Evolutionary conservation across 1,140 invertebrate genomes (phyloP).

Genomic region (Brachionus angularis): DNA sequence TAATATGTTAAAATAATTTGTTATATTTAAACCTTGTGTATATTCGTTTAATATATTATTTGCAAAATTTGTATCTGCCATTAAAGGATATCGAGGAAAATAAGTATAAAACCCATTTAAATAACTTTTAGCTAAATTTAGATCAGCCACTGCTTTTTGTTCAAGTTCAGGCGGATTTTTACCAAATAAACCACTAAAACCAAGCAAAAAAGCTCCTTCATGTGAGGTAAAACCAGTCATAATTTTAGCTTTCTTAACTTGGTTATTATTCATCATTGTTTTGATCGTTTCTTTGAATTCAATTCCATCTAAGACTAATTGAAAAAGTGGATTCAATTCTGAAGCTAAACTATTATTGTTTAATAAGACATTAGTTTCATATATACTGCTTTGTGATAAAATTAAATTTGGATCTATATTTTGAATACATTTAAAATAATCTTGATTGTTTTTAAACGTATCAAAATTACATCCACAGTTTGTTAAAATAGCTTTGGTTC

Average conservation of each 20-base stretch:
- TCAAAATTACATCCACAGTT: background rate
- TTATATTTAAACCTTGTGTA: background rate
- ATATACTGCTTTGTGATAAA: background rate
- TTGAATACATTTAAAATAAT: background rate
- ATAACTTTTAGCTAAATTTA: background rate
- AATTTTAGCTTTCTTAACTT: conserved; percentile 90
- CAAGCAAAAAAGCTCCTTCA: conserved; percentile 65
- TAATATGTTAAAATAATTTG: background rate
- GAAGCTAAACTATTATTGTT: background rate
- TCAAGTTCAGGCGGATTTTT: no score
- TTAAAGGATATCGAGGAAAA: background rate
- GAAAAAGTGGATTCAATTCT: background rate
- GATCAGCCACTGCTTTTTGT: no score
- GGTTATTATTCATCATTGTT: conserved; percentile 60
- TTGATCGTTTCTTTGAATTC: background rate
- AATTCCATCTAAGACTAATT: background rate
- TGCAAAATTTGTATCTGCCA: background rate
- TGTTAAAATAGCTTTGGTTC: background rate
- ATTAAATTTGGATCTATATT: background rate
- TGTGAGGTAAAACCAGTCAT: conserved; percentile 86
- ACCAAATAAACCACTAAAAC: background rate
- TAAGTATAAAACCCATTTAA: background rate
- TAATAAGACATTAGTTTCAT: background rate
- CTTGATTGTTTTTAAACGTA: background rate
- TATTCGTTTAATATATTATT: background rate